A percentile compares a stretch with the other conserved stretches of the same genome.
Conservation (phyloP, 2,797 vertebrate species). For the Sebastes steindachneri region DNA sequence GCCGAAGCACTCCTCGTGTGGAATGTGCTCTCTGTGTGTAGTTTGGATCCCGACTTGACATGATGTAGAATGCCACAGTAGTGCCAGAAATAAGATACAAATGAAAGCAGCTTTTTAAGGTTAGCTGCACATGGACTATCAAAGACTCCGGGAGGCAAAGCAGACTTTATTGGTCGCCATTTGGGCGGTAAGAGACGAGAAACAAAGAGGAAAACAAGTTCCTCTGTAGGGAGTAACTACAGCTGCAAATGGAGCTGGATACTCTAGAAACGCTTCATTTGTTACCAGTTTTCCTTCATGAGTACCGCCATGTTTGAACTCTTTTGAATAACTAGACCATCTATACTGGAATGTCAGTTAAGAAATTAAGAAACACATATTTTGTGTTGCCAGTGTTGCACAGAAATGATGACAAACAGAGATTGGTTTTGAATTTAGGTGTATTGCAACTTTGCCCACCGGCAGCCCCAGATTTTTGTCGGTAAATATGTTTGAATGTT, state of each 20-base stretch:
- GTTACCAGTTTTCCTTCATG: not conserved
- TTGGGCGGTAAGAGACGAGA: not conserved
- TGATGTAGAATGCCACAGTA: slow-evolving; percentile 22
- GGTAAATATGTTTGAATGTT: not conserved
- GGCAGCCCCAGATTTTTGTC: not conserved
- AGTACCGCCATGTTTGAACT: not conserved
- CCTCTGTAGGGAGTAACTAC: not conserved
- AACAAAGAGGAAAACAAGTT: not conserved
- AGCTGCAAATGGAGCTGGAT: not conserved
- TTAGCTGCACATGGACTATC: not conserved
- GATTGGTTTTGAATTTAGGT: not conserved
- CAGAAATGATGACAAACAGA: not conserved
- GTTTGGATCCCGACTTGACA: slow-evolving; percentile 46
- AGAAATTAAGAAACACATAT: not conserved
- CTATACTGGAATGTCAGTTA: not conserved
- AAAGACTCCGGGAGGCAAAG: not conserved
- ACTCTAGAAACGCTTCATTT: not conserved
- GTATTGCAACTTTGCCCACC: not conserved
- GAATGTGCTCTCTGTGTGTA: slow-evolving; percentile 36
- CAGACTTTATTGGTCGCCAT: not conserved
- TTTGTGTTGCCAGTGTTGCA: not conserved
- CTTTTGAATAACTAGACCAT: not conserved
- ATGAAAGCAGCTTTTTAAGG: slow-evolving; percentile 19
- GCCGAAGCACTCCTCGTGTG: slow-evolving; percentile 24
- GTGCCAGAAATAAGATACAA: slow-evolving; percentile 36